Evolutionary conservation across 2,888 invertebrate species (phyloP).

Genomic region (Oscheius sp.): DNA sequence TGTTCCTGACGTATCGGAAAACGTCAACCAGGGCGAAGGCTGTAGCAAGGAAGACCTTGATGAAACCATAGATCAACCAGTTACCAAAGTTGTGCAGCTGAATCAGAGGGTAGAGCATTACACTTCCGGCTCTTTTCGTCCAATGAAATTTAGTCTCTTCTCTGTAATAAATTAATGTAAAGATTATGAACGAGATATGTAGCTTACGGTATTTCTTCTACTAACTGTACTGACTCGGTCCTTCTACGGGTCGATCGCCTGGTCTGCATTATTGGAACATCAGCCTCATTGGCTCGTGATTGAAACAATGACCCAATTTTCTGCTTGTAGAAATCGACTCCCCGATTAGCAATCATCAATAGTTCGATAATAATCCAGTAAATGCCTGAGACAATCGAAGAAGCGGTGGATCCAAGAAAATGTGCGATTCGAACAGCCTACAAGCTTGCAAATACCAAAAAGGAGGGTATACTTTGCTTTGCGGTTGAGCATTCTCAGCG

Average conservation of each 20-base stretch:
- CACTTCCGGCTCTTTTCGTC: neutral
- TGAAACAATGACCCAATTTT: too few relatives aligned
- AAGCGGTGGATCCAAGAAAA: slow-evolving; percentile 5
- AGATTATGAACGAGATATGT: neutral
- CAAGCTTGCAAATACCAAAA: neutral
- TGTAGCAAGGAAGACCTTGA: neutral
- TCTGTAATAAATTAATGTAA: neutral
- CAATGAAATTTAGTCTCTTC: neutral
- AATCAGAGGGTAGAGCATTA: neutral
- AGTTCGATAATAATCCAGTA: slow-evolving; percentile 15
- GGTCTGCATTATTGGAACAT: neutral
- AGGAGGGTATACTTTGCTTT: neutral
- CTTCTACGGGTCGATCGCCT: slow-evolving; percentile 11
- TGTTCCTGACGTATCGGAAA: neutral
- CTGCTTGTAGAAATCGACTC: neutral
- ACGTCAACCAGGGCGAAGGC: slow-evolving; percentile 11
- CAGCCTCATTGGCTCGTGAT: neutral
- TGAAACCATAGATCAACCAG: neutral
- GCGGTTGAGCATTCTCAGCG: too few relatives aligned
- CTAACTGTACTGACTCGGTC: neutral
- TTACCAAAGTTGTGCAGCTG: neutral
- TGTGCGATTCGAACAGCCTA: slow-evolving; percentile 6
- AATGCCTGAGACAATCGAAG: slow-evolving; percentile 14
- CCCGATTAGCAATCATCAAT: neutral
- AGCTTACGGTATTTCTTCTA: too few relatives aligned